phyloP scores from a whole-genome alignment of 2,888 invertebrate species.

The Dastarcus helophoroides region DNA sequence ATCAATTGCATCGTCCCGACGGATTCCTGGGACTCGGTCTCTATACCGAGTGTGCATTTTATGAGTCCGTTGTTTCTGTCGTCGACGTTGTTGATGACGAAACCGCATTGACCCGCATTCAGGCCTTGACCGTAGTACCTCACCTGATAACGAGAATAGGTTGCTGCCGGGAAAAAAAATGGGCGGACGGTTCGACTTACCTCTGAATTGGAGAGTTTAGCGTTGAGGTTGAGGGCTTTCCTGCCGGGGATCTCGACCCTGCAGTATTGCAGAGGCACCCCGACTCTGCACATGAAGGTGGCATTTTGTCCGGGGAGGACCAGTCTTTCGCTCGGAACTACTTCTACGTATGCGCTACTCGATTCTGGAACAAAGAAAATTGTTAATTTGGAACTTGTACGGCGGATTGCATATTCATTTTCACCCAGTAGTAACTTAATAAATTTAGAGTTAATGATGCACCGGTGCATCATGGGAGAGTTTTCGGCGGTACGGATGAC shows the following conservation, averaged over 20 bases:
- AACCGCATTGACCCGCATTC: constrained; percentile 60
- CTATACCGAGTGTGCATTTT: constrained; percentile 52
- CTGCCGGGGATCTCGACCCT: constrained; percentile 43
- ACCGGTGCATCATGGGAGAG: too few species aligned
- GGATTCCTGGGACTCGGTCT: constrained; percentile 45
- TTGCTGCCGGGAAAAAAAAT: not conserved
- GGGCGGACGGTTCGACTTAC: too few species aligned
- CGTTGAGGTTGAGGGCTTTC: constrained; percentile 38
- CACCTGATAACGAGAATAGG: constrained; percentile 25
- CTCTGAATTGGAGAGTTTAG: constrained; percentile 28
- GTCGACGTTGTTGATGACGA: constrained; percentile 49
- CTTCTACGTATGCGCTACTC: constrained; percentile 35
- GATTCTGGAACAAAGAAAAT: too few species aligned
- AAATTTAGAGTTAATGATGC: too few species aligned
- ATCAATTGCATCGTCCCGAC: constrained; percentile 49
- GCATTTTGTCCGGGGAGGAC: constrained; percentile 46
- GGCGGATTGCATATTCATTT: too few species aligned
- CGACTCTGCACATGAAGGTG: constrained; percentile 47
- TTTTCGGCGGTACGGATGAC: too few species aligned
- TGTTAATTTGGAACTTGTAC: too few species aligned
- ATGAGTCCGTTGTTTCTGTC: constrained; percentile 60
- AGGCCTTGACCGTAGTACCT: constrained; percentile 41
- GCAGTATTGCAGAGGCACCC: constrained; percentile 47
- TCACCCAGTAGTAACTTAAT: too few species aligned
- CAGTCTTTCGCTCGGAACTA: constrained; percentile 42